Evolutionary conservation across 2,797 vertebrate species (phyloP).

Genomic region (Phrynocephalus forsythii): DNA sequence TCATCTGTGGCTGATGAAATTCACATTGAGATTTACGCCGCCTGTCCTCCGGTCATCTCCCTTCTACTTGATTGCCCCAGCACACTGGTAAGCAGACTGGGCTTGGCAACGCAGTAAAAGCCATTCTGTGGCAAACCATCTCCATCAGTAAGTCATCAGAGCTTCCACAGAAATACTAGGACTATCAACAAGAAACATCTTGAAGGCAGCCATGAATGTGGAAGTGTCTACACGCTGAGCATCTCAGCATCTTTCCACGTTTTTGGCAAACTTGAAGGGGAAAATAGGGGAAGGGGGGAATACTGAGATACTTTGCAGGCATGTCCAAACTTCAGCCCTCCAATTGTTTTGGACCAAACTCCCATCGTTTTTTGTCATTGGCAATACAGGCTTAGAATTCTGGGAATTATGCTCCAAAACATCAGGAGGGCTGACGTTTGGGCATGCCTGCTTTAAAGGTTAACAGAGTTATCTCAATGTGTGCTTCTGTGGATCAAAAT

Average conservation of each 20-base stretch:
- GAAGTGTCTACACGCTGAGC: not conserved
- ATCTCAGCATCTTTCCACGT: not conserved
- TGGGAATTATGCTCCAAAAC: too few relatives aligned
- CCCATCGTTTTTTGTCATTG: too few relatives aligned
- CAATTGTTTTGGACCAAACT: too few relatives aligned
- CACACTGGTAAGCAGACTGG: not conserved
- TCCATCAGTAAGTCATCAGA: not conserved
- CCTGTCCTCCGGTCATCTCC: not conserved
- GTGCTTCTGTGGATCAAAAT: too few relatives aligned
- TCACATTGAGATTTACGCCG: not conserved
- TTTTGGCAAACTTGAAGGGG: not conserved
- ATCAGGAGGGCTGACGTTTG: too few relatives aligned
- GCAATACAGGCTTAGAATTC: too few relatives aligned
- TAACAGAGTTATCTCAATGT: too few relatives aligned
- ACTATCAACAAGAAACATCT: not conserved
- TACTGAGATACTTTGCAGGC: too few relatives aligned
- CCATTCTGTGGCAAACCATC: too few relatives aligned
- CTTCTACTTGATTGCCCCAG: not conserved
- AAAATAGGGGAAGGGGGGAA: too few relatives aligned
- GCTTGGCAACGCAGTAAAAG: not conserved
- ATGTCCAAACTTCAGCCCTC: too few relatives aligned
- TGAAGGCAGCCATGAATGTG: not conserved
- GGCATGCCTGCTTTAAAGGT: too few relatives aligned
- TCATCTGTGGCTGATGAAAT: not conserved
- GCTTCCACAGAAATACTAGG: not conserved